These are phyloP conservation scores for Podargus strigoides DNA, from an alignment of 2,797 vertebrate species.

Conservation along the genomic window DNA sequence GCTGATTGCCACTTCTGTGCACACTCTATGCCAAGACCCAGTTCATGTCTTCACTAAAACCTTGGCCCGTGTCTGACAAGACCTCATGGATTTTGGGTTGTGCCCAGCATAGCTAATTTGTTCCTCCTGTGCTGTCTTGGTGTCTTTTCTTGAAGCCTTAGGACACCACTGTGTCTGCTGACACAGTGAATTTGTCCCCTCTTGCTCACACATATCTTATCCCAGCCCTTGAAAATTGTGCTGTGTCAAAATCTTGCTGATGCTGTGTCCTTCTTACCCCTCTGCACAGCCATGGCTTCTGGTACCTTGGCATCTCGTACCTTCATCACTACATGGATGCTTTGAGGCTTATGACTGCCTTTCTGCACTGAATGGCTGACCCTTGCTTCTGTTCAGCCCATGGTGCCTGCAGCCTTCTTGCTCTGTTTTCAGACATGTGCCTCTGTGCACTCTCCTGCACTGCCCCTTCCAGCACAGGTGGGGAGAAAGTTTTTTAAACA, in stretches of 20 bases:
- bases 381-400: not conserved
- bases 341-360: not conserved
- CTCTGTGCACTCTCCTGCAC: not conserved
- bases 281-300: not conserved
- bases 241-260: not conserved
- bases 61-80: not conserved
- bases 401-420: not conserved
- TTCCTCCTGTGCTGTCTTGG: conserved; percentile 10
- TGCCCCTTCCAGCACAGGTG: not conserved
- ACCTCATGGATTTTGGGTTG: not conserved
- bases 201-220: not conserved
- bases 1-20: conserved; percentile 13
- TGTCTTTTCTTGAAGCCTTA: not conserved
- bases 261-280: not conserved
- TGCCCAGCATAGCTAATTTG: not conserved
- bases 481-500: not conserved
- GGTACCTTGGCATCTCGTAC: not conserved
- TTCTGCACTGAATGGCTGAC: rapidly evolving
- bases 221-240: not conserved
- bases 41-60: conserved; percentile 7
- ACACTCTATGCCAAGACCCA: not conserved
- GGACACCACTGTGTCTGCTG: not conserved
- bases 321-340: not conserved
- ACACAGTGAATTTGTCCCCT: not conserved
- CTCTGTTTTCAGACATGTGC: not conserved